These are phyloP conservation scores for Philaenus spumarius DNA, from an alignment of 1,140 invertebrate genomes.

Conservation along the genomic window DNA sequence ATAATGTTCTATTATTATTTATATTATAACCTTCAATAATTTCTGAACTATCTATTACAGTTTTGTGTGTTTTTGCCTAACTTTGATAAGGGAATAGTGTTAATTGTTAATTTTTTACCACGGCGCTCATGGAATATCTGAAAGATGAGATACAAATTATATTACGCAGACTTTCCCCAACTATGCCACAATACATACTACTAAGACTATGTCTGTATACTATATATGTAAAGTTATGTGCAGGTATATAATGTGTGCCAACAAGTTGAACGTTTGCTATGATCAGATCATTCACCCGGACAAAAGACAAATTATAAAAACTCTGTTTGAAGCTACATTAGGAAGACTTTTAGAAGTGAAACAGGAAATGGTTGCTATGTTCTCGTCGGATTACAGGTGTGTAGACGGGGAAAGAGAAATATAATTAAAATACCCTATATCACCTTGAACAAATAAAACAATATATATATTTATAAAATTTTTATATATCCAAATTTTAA, in stretches of 20 bases:
- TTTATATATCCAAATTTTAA: too few species aligned
- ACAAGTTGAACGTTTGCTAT: constrained; percentile 2
- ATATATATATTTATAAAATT: too few species aligned
- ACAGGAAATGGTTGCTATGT: not conserved
- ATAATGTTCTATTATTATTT: too few species aligned
- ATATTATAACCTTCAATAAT: too few species aligned
- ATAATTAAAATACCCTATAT: too few species aligned
- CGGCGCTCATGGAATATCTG: not conserved
- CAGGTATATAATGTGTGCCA: constrained; percentile 3
- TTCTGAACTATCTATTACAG: too few species aligned
- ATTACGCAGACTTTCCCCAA: not conserved
- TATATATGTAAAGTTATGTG: not conserved
- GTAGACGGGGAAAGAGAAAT: too few species aligned
- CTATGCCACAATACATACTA: not conserved
- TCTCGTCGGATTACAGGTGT: not conserved
- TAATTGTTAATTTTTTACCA: not conserved
- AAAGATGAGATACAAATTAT: not conserved
- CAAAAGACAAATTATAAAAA: not conserved
- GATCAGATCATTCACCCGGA: constrained; percentile 6
- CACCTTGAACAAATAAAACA: too few species aligned
- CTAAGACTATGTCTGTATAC: not conserved
- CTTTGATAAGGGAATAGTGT: not conserved
- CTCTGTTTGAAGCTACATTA: not conserved
- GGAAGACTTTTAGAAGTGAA: constrained; percentile 1
- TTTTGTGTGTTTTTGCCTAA: too few species aligned